phyloP scores from a whole-genome alignment of 2,888 invertebrate genomes.

The Boloria selene region DNA sequence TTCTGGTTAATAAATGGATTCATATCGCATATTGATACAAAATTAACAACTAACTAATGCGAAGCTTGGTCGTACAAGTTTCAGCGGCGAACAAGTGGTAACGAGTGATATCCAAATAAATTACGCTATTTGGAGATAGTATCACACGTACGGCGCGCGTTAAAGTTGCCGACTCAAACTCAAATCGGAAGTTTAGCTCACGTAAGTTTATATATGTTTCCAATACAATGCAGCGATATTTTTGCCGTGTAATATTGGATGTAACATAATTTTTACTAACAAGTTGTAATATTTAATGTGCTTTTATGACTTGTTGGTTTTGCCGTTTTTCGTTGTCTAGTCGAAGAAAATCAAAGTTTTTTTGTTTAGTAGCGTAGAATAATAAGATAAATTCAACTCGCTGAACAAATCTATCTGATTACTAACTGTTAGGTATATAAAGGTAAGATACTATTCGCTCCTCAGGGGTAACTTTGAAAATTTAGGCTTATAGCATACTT shows the following conservation, averaged over 20 bases:
- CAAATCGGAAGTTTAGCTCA: conserved; percentile 53
- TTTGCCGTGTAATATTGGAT: neutral
- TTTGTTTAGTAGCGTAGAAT: no score
- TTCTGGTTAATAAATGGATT: conserved; percentile 12
- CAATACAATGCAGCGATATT: conserved; percentile 23
- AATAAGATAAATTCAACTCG: no score
- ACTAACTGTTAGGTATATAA: no score
- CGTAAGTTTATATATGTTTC: conserved; percentile 46
- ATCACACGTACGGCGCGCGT: conserved; percentile 49
- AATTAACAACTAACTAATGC: conserved; percentile 41
- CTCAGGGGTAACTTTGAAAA: no score
- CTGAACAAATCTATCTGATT: no score
- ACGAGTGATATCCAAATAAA: conserved; percentile 46
- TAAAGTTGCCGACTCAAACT: conserved; percentile 52
- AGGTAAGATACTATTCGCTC: no score
- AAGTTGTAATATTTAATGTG: conserved; percentile 4
- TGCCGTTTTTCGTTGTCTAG: no score
- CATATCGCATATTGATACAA: conserved; percentile 36
- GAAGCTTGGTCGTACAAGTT: conserved; percentile 41
- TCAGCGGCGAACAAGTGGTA: conserved; percentile 43
- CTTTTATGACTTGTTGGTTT: neutral
- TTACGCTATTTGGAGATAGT: conserved; percentile 47
- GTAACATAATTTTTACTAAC: neutral
- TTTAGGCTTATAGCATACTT: no score
- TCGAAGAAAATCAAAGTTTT: no score